Base-by-base conservation (phyloP, 2,888 invertebrate species). In the Pseudeuparius sepicola region DNA sequence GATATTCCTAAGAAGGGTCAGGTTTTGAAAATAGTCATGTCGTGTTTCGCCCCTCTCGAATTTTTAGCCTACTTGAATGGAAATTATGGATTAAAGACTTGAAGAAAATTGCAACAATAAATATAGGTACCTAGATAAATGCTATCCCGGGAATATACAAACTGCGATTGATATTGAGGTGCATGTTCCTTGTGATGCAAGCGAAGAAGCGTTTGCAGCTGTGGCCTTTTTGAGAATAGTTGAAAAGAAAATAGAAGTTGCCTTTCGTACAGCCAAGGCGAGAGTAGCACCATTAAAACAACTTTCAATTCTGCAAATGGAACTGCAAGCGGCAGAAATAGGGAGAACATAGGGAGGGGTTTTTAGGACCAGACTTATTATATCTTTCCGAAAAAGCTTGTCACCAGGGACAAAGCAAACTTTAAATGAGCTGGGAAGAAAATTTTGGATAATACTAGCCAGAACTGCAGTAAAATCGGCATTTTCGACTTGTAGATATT, bases 111-210 rank as follows among this genome's bases (percentile, higher is more conserved):
- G n/a, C n/a, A n/a, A n/a, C n/a, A n/a, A n/a, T n/a, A n/a, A n/a
- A n/a, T n/a, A n/a, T n/a, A n/a, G n/a, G n/a, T n/a, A n/a, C n/a
- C n/a, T n/a, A n/a, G n/a, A n/a, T n/a, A n/a, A n/a, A n/a, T n/a
- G n/a, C n/a, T n/a, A n/a, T n/a, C n/a, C n/a, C n/a, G n/a, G n/a
- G n/a, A n/a, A 4, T 24, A 34, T 25, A 24, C 28, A 9, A 24
- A 31, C 11, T 5, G 24, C 4, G 15, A 40, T 13, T 15, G 24
- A 11, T 2, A 18, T 31, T 6, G 44, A 52, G 30, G 24, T 49
- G 4, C 50, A 51, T 31, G 32, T 44, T 1, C 52, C 36, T 50
- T 24, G 40, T 48, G 24, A 50, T 52, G 27, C 49, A 48, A 5
- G 45, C 25, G 16, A 36, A 14, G 23, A 36, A 31, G 35, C 25